phyloP scores from a whole-genome alignment of 2,113 vertebrate species.

The Caloenas nicobarica region DNA sequence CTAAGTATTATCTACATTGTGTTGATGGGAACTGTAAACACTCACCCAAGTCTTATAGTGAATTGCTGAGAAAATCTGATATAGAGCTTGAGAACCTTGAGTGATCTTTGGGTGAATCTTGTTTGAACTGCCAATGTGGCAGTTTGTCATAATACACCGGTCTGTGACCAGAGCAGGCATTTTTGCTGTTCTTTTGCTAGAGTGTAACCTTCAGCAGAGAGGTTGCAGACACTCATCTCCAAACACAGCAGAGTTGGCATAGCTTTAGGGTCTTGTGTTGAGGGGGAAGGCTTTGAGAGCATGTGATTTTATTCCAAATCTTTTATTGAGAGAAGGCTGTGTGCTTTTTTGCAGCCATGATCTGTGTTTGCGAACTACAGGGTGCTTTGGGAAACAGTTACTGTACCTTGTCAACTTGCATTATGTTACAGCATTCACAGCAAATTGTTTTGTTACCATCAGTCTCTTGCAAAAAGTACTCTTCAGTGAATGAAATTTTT shows the following conservation, averaged over 20 bases:
- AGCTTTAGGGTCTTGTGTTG: neutral
- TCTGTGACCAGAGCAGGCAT: neutral
- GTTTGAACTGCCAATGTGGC: neutral
- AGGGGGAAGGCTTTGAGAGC: neutral
- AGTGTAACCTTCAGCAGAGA: neutral
- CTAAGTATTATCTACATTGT: neutral
- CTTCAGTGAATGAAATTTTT: neutral
- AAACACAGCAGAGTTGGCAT: neutral
- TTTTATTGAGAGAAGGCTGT: neutral
- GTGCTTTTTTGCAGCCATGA: neutral
- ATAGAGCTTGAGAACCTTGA: neutral
- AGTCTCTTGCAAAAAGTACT: neutral
- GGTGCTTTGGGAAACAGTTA: constrained; percentile 12
- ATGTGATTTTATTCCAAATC: neutral
- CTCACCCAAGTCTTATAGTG: neutral
- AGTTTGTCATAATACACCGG: neutral
- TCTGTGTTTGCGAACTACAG: neutral
- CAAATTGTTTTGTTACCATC: neutral
- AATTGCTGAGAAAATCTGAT: neutral
- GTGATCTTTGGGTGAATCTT: neutral
- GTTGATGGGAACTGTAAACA: neutral
- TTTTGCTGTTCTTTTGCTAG: neutral
- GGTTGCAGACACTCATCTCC: neutral
- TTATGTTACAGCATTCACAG: neutral
- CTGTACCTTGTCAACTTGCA: neutral